Evolutionary conservation across 2,113 vertebrate genomes (phyloP).

Genomic region (Pangasianodon gigas): DNA sequence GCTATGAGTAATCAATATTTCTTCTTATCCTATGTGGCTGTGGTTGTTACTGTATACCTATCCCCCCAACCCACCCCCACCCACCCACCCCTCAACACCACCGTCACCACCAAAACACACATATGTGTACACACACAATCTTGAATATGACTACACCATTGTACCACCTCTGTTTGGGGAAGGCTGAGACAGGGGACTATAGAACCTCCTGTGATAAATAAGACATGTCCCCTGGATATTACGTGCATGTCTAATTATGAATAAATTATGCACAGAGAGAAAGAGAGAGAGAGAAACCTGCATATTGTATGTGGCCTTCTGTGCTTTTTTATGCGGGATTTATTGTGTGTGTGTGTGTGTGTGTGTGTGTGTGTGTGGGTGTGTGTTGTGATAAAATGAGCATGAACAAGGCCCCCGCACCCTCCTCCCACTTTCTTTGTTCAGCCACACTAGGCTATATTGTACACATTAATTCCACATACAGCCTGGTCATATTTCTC

Average conservation of each 20-base stretch:
- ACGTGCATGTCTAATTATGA: constrained; percentile 57
- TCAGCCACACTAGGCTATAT: constrained; percentile 15
- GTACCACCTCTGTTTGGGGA: constrained; percentile 31
- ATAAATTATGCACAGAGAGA: constrained; percentile 53
- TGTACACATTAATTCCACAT: constrained; percentile 27
- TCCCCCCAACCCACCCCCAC: background rate
- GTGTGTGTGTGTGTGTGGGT: constrained; percentile 29
- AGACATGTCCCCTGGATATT: constrained; percentile 59
- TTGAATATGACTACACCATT: constrained; percentile 35
- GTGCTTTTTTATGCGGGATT: background rate
- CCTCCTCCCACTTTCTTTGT: constrained; percentile 38
- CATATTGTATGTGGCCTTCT: constrained; percentile 18
- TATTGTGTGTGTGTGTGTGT: constrained; percentile 29
- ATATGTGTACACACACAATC: background rate
- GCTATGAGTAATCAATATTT: constrained; percentile 53
- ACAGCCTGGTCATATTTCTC: constrained; percentile 18
- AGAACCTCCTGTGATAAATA: constrained; percentile 59
- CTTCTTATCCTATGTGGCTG: constrained; percentile 40
- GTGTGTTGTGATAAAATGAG: constrained; percentile 34
- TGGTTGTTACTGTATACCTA: constrained; percentile 45
- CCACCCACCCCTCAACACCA: background rate
- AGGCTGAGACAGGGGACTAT: constrained; percentile 34
- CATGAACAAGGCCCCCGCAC: constrained; percentile 22
- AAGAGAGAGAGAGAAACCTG: constrained; percentile 28
- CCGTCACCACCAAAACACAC: background rate